Evolutionary conservation across 2,797 vertebrate genomes (phyloP).

Genomic region (Sylvia borin): DNA sequence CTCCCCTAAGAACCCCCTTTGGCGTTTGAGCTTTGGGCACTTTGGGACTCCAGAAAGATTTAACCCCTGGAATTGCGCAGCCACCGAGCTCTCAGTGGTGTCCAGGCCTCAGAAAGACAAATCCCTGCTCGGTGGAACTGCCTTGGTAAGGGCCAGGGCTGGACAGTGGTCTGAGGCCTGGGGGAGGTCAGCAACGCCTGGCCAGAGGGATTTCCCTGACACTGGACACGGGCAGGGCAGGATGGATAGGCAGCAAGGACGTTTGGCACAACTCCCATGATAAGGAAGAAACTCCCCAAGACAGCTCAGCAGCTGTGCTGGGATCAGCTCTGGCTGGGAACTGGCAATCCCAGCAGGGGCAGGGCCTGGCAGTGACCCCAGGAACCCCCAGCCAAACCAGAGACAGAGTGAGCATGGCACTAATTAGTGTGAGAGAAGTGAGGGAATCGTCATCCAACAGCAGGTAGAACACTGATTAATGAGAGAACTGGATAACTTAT

Average conservation of each 20-base stretch:
- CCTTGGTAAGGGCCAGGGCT: not conserved
- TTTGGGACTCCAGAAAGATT: accelerated
- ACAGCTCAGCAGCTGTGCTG: not conserved
- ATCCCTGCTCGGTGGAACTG: not conserved
- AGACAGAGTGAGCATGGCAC: not conserved
- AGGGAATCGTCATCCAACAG: not conserved
- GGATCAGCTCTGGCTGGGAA: no score
- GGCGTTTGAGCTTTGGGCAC: not conserved
- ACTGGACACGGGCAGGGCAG: not conserved
- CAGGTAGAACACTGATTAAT: no score
- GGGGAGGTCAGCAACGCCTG: no score
- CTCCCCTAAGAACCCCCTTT: no score
- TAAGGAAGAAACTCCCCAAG: not conserved
- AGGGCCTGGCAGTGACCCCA: no score
- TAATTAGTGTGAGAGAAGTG: not conserved
- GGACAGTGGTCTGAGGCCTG: not conserved
- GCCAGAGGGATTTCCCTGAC: not conserved
- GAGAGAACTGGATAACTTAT: no score
- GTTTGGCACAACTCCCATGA: accelerated
- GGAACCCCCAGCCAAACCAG: not conserved
- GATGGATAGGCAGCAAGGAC: not conserved
- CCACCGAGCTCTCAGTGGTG: not conserved
- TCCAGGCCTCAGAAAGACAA: not conserved
- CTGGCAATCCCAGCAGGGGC: not conserved
- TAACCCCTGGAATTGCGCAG: not conserved